These are phyloP conservation scores for Zelleria hepariella DNA, from an alignment of 2,888 invertebrate species.

Conservation along the genomic window DNA sequence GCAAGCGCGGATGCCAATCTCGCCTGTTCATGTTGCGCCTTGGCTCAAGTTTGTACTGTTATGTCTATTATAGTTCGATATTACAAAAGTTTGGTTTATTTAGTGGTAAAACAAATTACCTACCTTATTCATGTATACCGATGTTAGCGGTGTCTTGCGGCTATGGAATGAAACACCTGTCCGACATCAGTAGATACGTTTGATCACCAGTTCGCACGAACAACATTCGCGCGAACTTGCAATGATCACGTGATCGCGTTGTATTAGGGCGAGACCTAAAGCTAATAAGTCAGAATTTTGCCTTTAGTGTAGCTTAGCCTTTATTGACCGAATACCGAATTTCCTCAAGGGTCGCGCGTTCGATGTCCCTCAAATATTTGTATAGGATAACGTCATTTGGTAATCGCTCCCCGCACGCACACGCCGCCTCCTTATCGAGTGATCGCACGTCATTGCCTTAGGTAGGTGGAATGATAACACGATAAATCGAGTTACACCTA, in stretches of 20 bases:
- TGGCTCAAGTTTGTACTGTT: too few relatives aligned
- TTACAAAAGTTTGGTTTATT: too few relatives aligned
- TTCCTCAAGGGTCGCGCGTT: constrained; percentile 2
- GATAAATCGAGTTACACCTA: not conserved
- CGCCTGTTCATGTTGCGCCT: too few relatives aligned
- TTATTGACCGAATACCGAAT: not conserved
- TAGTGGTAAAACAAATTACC: too few relatives aligned
- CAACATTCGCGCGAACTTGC: too few relatives aligned
- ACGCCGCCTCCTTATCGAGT: not conserved
- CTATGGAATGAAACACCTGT: not conserved
- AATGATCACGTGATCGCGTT: too few relatives aligned
- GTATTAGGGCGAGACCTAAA: too few relatives aligned
- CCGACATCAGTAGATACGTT: not conserved
- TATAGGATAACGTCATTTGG: constrained; percentile 10
- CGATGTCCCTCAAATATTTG: constrained; percentile 9
- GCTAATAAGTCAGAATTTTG: not conserved
- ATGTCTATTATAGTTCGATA: too few relatives aligned
- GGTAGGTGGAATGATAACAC: not conserved
- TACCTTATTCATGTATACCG: not conserved
- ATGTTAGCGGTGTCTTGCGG: not conserved
- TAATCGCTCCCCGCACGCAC: not conserved
- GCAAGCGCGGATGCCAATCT: too few relatives aligned
- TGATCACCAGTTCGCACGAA: too few relatives aligned
- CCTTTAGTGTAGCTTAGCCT: not conserved
- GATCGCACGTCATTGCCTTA: not conserved